Evolutionary conservation across 2,888 invertebrate genomes (phyloP).

Genomic region (Tenthredo amoena): DNA sequence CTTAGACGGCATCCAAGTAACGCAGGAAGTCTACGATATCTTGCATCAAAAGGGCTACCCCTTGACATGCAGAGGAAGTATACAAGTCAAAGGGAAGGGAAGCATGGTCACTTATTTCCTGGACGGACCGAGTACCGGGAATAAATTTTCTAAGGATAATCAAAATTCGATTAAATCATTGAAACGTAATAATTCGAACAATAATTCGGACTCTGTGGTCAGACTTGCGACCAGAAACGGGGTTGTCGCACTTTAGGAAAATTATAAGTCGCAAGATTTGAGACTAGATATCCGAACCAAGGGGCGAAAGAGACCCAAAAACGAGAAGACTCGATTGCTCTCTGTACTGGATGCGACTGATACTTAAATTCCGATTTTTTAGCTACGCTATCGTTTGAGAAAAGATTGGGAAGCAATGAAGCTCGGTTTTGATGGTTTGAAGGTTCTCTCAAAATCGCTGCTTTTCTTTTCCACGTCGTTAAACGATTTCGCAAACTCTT

Average conservation of each 20-base stretch:
- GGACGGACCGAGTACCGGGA: constrained; percentile 76
- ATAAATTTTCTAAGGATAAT: background rate
- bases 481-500: background rate
- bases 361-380: background rate
- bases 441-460: background rate
- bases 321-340: background rate
- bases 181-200: constrained; percentile 55
- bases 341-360: background rate
- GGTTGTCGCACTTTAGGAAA: constrained; percentile 47
- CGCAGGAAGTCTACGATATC: constrained; percentile 93
- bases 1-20: constrained; percentile 93
- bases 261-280: background rate
- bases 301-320: background rate
- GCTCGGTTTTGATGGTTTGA: background rate
- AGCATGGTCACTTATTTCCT: constrained; percentile 96
- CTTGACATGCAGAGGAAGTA: constrained; percentile 90
- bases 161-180: constrained; percentile 56
- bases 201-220: constrained; percentile 55
- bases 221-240: constrained; percentile 55
- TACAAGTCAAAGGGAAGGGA: constrained; percentile 96
- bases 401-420: background rate
- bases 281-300: background rate
- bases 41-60: constrained; percentile 88
- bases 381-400: background rate
- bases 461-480: background rate